Evolutionary conservation across 2,113 vertebrate species (phyloP).

Genomic region (Bubo scandiacus): DNA sequence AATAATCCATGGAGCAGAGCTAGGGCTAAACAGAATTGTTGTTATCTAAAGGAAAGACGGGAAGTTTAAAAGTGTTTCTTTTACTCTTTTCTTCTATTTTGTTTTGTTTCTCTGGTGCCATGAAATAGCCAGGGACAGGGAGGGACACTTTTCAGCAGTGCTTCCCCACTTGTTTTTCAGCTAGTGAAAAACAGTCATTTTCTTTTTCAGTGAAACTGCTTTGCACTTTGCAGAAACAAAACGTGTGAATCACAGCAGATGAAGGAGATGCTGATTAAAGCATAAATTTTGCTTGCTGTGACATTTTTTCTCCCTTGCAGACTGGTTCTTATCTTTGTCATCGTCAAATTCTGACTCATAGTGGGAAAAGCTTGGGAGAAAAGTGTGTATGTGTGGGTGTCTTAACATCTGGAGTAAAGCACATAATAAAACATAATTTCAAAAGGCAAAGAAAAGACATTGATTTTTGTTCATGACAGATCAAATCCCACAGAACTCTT

Average conservation of each 20-base stretch:
- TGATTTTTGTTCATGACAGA: background rate
- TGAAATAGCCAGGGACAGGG: background rate
- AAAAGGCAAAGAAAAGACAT: background rate
- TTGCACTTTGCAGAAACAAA: background rate
- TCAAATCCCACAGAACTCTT: background rate
- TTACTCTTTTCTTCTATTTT: background rate
- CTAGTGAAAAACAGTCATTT: background rate
- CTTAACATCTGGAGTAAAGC: background rate
- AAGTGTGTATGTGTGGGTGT: background rate
- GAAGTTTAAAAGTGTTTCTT: background rate
- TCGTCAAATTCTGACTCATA: constrained; percentile 6
- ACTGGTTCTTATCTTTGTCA: constrained; percentile 7
- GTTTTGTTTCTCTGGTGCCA: background rate
- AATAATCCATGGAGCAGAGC: background rate
- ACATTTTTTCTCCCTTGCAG: background rate
- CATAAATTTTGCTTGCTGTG: constrained; percentile 15
- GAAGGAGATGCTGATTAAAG: constrained; percentile 43
- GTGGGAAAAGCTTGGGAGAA: background rate
- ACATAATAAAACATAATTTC: background rate
- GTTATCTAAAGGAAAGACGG: background rate
- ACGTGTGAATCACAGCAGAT: constrained; percentile 16
- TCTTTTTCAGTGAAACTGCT: background rate
- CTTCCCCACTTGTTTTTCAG: background rate
- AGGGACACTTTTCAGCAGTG: background rate
- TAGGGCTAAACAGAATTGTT: background rate